A percentile compares a stretch with the other conserved stretches of the same genome.
Conservation (phyloP, 2,888 invertebrate genomes). For the Agonopterix arenella region DNA sequence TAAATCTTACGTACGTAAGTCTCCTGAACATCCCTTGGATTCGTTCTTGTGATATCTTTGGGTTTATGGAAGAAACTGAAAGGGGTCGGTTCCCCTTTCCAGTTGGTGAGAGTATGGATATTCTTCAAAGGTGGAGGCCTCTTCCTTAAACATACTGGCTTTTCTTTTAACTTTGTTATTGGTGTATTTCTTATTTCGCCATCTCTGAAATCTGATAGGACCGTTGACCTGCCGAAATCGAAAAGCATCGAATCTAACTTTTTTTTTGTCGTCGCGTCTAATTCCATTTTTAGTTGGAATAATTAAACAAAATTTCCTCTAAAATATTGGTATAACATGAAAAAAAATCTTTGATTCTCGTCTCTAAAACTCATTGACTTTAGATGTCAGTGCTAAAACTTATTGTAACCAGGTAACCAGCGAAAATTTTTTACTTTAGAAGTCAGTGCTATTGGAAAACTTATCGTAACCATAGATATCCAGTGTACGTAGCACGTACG, state of each 20-base stretch:
- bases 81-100: slow-evolving; percentile 26
- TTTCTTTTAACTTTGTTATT: slow-evolving; percentile 23
- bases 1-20: slow-evolving; percentile 30
- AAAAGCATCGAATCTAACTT: slow-evolving; percentile 27
- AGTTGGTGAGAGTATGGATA: slow-evolving; percentile 33
- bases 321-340: too few species aligned
- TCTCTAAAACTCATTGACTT: too few species aligned
- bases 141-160: slow-evolving; percentile 5
- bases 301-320: too few species aligned
- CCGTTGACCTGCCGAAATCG: slow-evolving; percentile 28
- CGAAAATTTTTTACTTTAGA: too few species aligned
- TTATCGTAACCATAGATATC: too few species aligned
- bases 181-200: slow-evolving; percentile 18
- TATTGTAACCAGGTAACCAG: too few species aligned
- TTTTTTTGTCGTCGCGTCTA: too few species aligned
- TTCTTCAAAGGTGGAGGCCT: slow-evolving; percentile 29
- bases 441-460: too few species aligned
- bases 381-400: too few species aligned
- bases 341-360: too few species aligned
- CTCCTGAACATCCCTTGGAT: slow-evolving; percentile 31
- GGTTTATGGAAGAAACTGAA: slow-evolving; percentile 32
- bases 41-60: slow-evolving; percentile 26
- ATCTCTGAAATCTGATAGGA: slow-evolving; percentile 27
- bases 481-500: too few species aligned
- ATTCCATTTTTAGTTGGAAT: too few species aligned